Conservation (phyloP, 2,888 invertebrate genomes). For the Blastobasis lacticolella region DNA sequence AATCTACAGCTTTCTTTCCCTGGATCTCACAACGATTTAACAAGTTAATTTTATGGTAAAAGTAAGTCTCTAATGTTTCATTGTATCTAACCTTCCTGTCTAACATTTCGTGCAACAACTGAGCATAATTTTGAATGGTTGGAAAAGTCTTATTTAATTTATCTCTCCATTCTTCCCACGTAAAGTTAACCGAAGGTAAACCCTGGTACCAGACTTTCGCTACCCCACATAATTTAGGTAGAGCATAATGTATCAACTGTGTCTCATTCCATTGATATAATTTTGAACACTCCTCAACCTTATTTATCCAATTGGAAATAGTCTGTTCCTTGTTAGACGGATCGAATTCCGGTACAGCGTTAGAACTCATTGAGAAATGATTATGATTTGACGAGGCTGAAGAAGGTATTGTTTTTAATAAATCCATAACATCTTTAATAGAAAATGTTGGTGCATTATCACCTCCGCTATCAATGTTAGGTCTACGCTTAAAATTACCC, state of each 20-base stretch:
- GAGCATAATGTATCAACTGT: conserved; percentile 15
- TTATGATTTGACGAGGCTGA: not conserved
- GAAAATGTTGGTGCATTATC: not conserved
- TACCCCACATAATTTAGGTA: conserved; percentile 14
- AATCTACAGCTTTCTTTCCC: conserved; percentile 17
- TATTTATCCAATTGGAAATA: not conserved
- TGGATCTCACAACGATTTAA: conserved; percentile 12
- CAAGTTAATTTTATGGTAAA: conserved; percentile 13
- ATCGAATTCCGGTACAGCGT: conserved; percentile 5
- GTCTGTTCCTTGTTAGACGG: conserved; percentile 5
- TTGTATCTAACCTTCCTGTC: not conserved
- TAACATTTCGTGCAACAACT: conserved; percentile 13
- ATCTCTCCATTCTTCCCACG: conserved; percentile 14
- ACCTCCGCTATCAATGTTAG: no score
- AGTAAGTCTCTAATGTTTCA: conserved; percentile 11
- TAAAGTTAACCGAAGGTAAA: conserved; percentile 6
- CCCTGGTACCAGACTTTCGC: no score
- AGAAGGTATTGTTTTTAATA: not conserved
- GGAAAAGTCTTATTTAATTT: conserved; percentile 14
- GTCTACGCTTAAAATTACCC: no score
- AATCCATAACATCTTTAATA: not conserved
- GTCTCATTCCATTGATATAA: conserved; percentile 1
- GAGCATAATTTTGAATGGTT: conserved; percentile 13
- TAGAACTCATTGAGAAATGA: conserved; percentile 1
- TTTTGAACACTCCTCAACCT: conserved; percentile 3